Evolutionary conservation across 92 coral and sea anemone species (phyloP).

Genomic region (Montipora capitata): DNA sequence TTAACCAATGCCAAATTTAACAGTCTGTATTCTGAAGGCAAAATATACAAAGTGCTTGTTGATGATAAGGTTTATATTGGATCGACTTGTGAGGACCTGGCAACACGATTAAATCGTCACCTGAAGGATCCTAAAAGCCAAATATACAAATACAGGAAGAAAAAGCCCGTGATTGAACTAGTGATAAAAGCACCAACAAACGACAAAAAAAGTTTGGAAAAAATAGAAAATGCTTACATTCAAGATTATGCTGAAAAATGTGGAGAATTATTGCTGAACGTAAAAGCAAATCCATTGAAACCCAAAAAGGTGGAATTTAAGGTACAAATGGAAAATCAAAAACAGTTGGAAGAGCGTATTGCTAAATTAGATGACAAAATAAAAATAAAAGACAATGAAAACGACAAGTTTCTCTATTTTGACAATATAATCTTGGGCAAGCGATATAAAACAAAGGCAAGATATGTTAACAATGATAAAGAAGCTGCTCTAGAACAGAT

Average conservation of each 20-base stretch:
- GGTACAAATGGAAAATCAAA: slow-evolving; percentile 32
- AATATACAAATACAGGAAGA: slow-evolving; percentile 29
- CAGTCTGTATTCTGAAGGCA: slow-evolving; percentile 18
- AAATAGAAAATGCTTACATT: slow-evolving; percentile 42
- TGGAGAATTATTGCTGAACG: slow-evolving; percentile 24
- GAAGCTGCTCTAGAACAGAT: too few relatives aligned
- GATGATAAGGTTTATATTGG: slow-evolving; percentile 36
- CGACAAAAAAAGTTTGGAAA: slow-evolving; percentile 53
- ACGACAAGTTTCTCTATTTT: too few relatives aligned
- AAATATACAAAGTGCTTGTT: slow-evolving; percentile 40
- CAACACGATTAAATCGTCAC: slow-evolving; percentile 43
- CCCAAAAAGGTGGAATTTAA: slow-evolving; percentile 25
- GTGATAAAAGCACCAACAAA: slow-evolving; percentile 25
- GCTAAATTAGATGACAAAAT: slow-evolving; percentile 27
- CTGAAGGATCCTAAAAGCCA: slow-evolving; percentile 26
- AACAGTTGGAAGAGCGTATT: slow-evolving; percentile 28
- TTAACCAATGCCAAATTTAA: neutral
- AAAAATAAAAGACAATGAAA: slow-evolving; percentile 38
- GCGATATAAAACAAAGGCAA: too few relatives aligned
- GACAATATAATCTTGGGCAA: too few relatives aligned
- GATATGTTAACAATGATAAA: too few relatives aligned
- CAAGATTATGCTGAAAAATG: slow-evolving; percentile 34
- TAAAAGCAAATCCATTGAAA: slow-evolving; percentile 28
- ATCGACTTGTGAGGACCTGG: slow-evolving; percentile 43
- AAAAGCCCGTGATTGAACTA: slow-evolving; percentile 29